Evolutionary conservation across 23 tunicate genomes (phyloP).

Genomic region (Halocynthia aurantium): DNA sequence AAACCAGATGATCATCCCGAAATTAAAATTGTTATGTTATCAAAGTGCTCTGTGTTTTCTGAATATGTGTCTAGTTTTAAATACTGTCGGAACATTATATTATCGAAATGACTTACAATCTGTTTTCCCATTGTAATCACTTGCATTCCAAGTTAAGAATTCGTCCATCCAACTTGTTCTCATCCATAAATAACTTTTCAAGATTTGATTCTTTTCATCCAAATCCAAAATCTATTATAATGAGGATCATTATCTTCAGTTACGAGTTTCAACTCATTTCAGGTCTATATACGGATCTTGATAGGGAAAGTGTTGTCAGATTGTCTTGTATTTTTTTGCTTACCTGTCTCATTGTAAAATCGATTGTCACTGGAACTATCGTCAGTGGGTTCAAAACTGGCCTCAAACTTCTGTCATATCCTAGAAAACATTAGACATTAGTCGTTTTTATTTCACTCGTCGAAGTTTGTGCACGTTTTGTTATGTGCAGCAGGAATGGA

Average conservation of each 20-base stretch:
- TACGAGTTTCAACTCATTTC: background rate
- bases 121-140: background rate
- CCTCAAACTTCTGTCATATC: slow-evolving; percentile 5
- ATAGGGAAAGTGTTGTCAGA: too few relatives aligned
- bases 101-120: slow-evolving; percentile 1
- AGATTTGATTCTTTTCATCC: slow-evolving; percentile 29
- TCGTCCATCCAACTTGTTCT: slow-evolving; percentile 11
- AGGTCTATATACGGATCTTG: too few relatives aligned
- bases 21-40: background rate
- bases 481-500: too few relatives aligned
- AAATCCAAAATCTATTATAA: slow-evolving; percentile 9
- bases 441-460: too few relatives aligned
- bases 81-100: background rate
- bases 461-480: too few relatives aligned
- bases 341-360: slow-evolving; percentile 13
- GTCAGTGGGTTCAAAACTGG: slow-evolving; percentile 4
- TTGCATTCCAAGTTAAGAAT: slow-evolving; percentile 17
- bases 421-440: slow-evolving; percentile 1
- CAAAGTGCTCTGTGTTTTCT: background rate
- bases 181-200: slow-evolving; percentile 20
- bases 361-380: slow-evolving; percentile 5
- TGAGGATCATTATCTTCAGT: background rate
- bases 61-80: background rate
- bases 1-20: background rate
- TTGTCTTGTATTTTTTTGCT: background rate